A percentile compares a stretch with the other conserved stretches of the same genome.
These are phyloP conservation scores for Zeus faber DNA, from an alignment of 2,113 vertebrate species.

Conservation along the genomic window DNA sequence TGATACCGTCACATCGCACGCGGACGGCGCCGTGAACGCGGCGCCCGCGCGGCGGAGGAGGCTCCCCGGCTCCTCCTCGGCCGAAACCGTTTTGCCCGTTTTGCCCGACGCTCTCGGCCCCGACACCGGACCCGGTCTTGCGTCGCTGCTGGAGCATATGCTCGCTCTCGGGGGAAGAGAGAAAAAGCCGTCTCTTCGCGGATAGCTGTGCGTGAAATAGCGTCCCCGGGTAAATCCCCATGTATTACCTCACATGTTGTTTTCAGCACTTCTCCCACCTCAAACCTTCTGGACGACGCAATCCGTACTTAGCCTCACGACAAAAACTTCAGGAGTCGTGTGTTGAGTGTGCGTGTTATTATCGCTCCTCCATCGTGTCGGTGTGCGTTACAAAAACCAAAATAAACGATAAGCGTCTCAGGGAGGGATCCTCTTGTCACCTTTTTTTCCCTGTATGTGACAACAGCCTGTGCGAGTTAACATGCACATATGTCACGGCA, in stretches of 20 bases:
- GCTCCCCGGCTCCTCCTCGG: slow-evolving; percentile 30
- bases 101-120: no score
- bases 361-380: no score
- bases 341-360: slow-evolving; percentile 22
- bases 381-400: no score
- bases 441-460: no score
- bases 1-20: slow-evolving; percentile 34
- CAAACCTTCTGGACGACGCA: slow-evolving; percentile 46
- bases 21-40: slow-evolving; percentile 20
- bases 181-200: slow-evolving; percentile 57
- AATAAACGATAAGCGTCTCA: no score
- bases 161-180: slow-evolving; percentile 34
- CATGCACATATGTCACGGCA: slow-evolving; percentile 18
- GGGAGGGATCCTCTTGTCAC: no score
- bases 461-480: not conserved
- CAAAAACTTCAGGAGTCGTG: slow-evolving; percentile 1
- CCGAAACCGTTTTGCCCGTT: slow-evolving; percentile 29
- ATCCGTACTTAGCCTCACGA: slow-evolving; percentile 42
- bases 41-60: slow-evolving; percentile 6
- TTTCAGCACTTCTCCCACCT: slow-evolving; percentile 12
- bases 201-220: slow-evolving; percentile 62
- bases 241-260: slow-evolving; percentile 51
- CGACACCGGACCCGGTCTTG: no score
- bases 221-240: slow-evolving; percentile 53
- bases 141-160: slow-evolving; percentile 63